Evolutionary conservation across 2,888 invertebrate genomes (phyloP).

Genomic region (Hemithea aestivaria): DNA sequence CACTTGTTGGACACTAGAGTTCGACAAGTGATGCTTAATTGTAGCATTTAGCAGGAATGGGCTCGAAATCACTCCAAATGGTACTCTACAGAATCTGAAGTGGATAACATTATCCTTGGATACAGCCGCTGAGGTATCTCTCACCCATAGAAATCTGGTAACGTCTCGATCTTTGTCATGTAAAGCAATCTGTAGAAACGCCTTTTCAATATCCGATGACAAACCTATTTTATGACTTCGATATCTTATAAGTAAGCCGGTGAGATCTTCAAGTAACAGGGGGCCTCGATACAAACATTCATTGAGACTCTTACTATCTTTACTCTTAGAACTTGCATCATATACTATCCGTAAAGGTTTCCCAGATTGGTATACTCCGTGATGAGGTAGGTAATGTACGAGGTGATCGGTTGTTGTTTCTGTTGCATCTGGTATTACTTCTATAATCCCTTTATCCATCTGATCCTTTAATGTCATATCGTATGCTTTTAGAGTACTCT

Average conservation of each 20-base stretch:
- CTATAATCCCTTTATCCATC: not conserved
- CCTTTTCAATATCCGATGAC: slow-evolving; percentile 30
- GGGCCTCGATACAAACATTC: slow-evolving; percentile 29
- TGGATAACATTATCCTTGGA: slow-evolving; percentile 13
- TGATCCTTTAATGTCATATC: slow-evolving; percentile 1
- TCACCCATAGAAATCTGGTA: slow-evolving; percentile 27
- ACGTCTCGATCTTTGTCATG: slow-evolving; percentile 25
- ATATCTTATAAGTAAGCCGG: slow-evolving; percentile 25
- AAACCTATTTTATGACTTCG: slow-evolving; percentile 22
- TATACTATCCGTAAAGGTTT: slow-evolving; percentile 20
- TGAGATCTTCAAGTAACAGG: slow-evolving; percentile 27
- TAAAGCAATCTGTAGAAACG: slow-evolving; percentile 28
- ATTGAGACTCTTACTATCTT: slow-evolving; percentile 24
- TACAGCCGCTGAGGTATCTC: slow-evolving; percentile 6
- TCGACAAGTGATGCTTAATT: not conserved
- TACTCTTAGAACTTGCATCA: slow-evolving; percentile 22
- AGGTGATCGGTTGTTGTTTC: not conserved
- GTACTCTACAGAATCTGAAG: slow-evolving; percentile 15
- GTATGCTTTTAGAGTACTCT: not conserved
- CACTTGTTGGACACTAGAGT: not conserved
- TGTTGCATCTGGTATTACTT: not conserved
- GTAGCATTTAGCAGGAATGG: slow-evolving; percentile 13
- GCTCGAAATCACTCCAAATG: slow-evolving; percentile 8
- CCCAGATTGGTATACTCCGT: slow-evolving; percentile 10
- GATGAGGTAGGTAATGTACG: slow-evolving; percentile 24